Conservation (phyloP, 2,113 vertebrate species). For the Gambusia affinis region DNA sequence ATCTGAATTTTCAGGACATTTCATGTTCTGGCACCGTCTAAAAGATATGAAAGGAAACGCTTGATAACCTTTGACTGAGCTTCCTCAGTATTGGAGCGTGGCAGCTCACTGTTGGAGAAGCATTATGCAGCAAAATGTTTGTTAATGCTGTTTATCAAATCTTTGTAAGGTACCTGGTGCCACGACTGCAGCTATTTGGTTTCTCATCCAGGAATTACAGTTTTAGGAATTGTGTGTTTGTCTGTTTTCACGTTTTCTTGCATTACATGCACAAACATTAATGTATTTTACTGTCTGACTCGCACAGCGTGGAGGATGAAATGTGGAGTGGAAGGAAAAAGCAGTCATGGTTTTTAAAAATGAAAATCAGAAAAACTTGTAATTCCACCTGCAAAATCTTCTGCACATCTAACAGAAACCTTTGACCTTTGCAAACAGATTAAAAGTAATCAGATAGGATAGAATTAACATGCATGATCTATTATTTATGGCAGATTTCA, state of each 20-base stretch:
- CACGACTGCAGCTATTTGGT: slow-evolving; percentile 5
- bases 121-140: slow-evolving; percentile 14
- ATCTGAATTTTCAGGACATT: slow-evolving; percentile 3
- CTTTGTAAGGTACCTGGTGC: background rate
- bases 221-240: slow-evolving; percentile 4
- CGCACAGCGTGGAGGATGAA: no score
- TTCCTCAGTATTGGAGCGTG: background rate
- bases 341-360: background rate
- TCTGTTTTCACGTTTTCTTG: background rate
- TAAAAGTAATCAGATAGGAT: no score
- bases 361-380: background rate
- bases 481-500: no score
- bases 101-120: background rate
- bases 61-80: background rate
- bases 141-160: slow-evolving; percentile 7
- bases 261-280: background rate
- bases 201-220: slow-evolving; percentile 19
- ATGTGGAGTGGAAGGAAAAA: background rate
- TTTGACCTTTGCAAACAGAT: no score
- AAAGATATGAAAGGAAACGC: slow-evolving; percentile 7
- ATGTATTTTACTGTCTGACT: background rate
- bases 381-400: no score
- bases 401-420: no score
- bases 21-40: background rate
- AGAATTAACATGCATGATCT: no score